These are phyloP conservation scores for Oreohelix idahoensis DNA, from an alignment of 1,140 invertebrate species.

Conservation along the genomic window DNA sequence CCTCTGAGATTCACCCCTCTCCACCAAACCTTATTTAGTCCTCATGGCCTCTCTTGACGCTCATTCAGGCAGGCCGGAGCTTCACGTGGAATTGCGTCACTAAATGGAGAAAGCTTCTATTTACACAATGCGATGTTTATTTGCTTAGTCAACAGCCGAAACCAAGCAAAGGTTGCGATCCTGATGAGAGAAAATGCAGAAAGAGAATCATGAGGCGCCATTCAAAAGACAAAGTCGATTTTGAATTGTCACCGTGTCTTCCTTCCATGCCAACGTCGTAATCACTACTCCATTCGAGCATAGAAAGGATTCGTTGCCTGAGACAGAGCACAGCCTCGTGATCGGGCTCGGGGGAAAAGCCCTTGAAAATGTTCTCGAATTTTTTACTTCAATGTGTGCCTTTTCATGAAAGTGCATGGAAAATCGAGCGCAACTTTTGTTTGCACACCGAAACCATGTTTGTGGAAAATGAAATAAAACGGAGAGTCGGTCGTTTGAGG, in stretches of 20 bases:
- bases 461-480: neutral
- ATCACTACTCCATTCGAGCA: neutral
- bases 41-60: neutral
- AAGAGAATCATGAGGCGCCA: neutral
- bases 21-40: neutral
- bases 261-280: neutral
- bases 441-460: constrained; percentile 2
- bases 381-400: neutral
- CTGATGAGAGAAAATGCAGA: neutral
- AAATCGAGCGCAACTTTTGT: neutral
- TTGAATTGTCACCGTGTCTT: neutral
- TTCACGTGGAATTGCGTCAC: neutral
- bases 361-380: neutral
- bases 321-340: neutral
- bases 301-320: neutral
- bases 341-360: neutral
- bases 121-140: constrained; percentile 1
- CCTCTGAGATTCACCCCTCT: neutral
- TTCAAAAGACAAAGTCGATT: constrained; percentile 1
- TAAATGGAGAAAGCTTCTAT: neutral
- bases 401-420: constrained; percentile 1
- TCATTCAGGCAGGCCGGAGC: neutral
- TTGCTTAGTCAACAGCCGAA: constrained; percentile 4
- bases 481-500: neutral
- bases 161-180: constrained; percentile 14